These are phyloP conservation scores for Potamilus streckersoni DNA, from an alignment of 1,140 invertebrate genomes.

Conservation along the genomic window DNA sequence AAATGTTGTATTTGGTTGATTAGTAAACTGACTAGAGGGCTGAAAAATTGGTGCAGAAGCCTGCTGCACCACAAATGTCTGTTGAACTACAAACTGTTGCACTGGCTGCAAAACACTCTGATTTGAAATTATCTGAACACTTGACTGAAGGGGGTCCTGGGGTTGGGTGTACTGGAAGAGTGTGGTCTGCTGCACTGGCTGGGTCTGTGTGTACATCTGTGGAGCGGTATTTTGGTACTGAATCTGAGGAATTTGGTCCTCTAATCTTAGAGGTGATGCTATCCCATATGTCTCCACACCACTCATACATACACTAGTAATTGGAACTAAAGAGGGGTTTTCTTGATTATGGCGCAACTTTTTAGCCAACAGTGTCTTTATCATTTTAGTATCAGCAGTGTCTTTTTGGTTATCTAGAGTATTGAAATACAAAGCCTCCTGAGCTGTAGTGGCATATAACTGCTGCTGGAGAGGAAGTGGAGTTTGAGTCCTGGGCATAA, in stretches of 20 bases:
- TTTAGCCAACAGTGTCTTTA: constrained; percentile 24
- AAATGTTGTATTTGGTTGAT: constrained; percentile 20
- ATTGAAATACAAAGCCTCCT: constrained; percentile 25
- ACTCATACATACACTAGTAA: too few relatives aligned
- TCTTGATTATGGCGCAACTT: constrained; percentile 15
- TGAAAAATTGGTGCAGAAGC: background rate
- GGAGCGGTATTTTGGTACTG: constrained; percentile 25
- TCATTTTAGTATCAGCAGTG: constrained; percentile 23
- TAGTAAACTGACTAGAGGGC: constrained; percentile 6
- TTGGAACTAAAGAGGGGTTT: too few relatives aligned
- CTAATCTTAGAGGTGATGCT: too few relatives aligned
- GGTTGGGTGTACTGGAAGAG: constrained; percentile 22
- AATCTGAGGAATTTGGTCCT: background rate
- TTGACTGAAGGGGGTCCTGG: constrained; percentile 1
- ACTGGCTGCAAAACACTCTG: constrained; percentile 3
- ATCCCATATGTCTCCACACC: too few relatives aligned
- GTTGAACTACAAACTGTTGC: constrained; percentile 14
- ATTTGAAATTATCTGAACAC: constrained; percentile 8
- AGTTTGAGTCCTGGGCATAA: too few relatives aligned
- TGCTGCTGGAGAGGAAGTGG: too few relatives aligned
- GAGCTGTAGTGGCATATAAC: constrained; percentile 1
- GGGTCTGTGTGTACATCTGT: background rate
- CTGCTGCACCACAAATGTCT: constrained; percentile 26
- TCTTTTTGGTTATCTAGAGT: constrained; percentile 18
- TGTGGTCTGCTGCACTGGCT: constrained; percentile 19